Base-by-base conservation (phyloP, 2,113 vertebrate genomes). In the Collichthys lucidus region DNA sequence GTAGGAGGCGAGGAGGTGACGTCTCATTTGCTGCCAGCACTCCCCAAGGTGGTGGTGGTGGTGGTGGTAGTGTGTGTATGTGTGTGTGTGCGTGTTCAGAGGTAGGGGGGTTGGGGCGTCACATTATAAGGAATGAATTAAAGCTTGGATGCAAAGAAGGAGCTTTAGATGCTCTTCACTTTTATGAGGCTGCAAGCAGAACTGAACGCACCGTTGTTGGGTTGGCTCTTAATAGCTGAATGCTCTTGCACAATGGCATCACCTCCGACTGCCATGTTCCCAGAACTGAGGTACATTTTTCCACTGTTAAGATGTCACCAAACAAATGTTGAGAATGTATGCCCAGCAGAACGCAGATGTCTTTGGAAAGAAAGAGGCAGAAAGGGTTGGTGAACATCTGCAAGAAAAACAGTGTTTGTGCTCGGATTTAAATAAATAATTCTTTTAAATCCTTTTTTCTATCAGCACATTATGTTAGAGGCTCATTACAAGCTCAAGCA, bases 61-160 rank as follows among this genome's bases (percentile, higher is more conserved):
- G 66, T 31, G 62, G 47, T 59, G 72, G 40, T 80, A 56, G 68
- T 11, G 35, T 40, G 35, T 35, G 31, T 35, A 35, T 35, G 31
- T 35, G 31, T 35, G 35, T 35, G 7, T 35, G 35, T 40, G 35
- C 35, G 35, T 40, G 7, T 40, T 40, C 7, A 10, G 64, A 11
- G 71, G 67, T 76, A 4, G 50, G 52, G 20, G 52, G 11, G 47
- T 15, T 46, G 82, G 70, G 77, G 86, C 24, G 61, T 91, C 84
- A 86, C 84, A 93, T 90, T 88, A 88, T 88, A 93, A 93, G 89
- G 78, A 91, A 89, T 88, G 82, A 86, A 94, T 94, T 90, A 85
- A 74, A 79, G 70, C 44, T 84, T 77, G 79, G 91, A 94, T 87
- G 82, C 83, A 94, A 72, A 86, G 84, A 71, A 74, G 68, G 84